Percentiles rank a stretch among this genome's conserved stretches.
phyloP scores from a whole-genome alignment of 2,888 invertebrate genomes.

The Autographa pulchrina region DNA sequence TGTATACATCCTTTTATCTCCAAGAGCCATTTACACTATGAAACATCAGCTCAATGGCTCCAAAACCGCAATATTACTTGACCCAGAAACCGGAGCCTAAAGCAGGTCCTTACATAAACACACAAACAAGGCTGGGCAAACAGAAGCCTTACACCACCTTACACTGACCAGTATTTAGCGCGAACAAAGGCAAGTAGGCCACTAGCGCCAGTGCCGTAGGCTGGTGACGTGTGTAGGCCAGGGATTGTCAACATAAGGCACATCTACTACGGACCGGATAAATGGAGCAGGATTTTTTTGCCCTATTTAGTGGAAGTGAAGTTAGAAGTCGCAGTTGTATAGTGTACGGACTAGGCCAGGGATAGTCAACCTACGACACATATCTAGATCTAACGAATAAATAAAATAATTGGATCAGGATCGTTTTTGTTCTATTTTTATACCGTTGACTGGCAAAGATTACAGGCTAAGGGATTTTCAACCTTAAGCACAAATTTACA shows the following conservation, averaged over 20 bases:
- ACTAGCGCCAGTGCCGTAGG: slow-evolving; percentile 22
- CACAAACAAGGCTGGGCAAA: slow-evolving; percentile 33
- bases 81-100: slow-evolving; percentile 1
- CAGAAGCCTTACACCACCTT: slow-evolving; percentile 59
- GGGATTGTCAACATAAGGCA: neutral
- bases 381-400: too few species aligned
- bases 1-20: too few species aligned
- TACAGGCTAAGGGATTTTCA: too few species aligned
- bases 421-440: too few species aligned
- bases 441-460: too few species aligned
- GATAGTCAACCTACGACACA: too few species aligned
- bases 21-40: too few species aligned
- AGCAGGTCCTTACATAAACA: slow-evolving; percentile 13
- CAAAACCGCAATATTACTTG: neutral
- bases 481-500: too few species aligned
- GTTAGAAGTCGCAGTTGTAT: too few species aligned
- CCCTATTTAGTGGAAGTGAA: neutral
- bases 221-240: neutral
- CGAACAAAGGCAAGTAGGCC: slow-evolving; percentile 53
- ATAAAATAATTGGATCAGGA: too few species aligned
- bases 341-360: too few species aligned
- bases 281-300: neutral
- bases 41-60: too few species aligned
- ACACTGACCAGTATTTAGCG: slow-evolving; percentile 49
- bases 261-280: neutral